Evolutionary conservation across 2,113 vertebrate species (phyloP).

Genomic region (Pelodiscus sinensis): DNA sequence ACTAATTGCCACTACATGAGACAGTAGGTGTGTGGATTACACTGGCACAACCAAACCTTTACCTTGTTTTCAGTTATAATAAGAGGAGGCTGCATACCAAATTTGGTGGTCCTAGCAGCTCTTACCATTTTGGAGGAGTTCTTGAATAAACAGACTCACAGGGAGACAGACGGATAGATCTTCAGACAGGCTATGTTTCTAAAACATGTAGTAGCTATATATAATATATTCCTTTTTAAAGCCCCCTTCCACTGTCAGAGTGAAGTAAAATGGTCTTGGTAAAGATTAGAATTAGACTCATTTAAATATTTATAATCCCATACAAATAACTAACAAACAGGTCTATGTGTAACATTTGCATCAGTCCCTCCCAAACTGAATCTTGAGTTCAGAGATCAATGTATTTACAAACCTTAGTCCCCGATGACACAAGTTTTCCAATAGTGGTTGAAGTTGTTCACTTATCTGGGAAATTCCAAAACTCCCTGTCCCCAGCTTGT

Average conservation of each 20-base stretch:
- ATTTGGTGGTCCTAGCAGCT: too few species aligned
- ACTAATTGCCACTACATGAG: too few species aligned
- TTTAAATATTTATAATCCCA: neutral
- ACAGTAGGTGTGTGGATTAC: too few species aligned
- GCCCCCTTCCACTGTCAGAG: neutral
- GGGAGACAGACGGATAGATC: too few species aligned
- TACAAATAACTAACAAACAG: neutral
- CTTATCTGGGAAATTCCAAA: neutral
- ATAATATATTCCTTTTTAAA: neutral
- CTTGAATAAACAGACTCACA: too few species aligned
- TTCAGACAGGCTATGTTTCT: too few species aligned
- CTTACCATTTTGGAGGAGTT: too few species aligned
- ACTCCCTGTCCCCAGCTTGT: neutral
- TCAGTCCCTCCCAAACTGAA: neutral
- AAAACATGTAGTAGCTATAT: neutral
- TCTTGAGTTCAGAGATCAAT: neutral
- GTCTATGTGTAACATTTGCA: neutral
- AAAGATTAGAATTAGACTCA: slow-evolving; percentile 5
- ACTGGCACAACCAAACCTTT: too few species aligned
- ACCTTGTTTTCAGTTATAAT: too few species aligned
- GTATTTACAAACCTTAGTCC: neutral
- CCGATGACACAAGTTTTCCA: neutral
- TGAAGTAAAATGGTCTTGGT: neutral
- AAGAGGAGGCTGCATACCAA: too few species aligned
- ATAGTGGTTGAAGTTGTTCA: slow-evolving; percentile 31